These are phyloP conservation scores for Gnathonemus echidnorhynchus DNA, from an alignment of 2,113 vertebrate species.

Conservation along the genomic window DNA sequence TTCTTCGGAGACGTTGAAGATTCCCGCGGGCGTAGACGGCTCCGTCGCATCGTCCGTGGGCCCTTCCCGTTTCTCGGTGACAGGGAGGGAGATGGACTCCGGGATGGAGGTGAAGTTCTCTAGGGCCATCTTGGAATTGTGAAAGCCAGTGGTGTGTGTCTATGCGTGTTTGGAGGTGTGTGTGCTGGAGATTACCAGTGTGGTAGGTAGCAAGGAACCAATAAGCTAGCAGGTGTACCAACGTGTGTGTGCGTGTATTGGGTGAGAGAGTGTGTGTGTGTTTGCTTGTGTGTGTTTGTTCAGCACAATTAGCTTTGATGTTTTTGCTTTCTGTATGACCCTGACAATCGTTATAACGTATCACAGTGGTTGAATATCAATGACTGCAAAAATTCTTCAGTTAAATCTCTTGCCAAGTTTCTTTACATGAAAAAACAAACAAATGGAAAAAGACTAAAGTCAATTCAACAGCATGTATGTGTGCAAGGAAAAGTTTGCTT, in stretches of 20 bases:
- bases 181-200: not conserved
- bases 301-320: not conserved
- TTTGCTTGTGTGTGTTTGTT: not conserved
- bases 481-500: not conserved
- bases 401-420: not conserved
- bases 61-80: constrained; percentile 49
- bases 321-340: not conserved
- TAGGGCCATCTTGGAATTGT: constrained; percentile 16
- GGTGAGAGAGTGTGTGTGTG: not conserved
- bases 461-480: not conserved
- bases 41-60: constrained; percentile 46
- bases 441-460: not conserved
- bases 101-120: constrained; percentile 32
- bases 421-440: not conserved
- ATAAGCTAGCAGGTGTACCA: not conserved
- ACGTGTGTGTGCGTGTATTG: not conserved
- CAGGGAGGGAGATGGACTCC: constrained; percentile 38
- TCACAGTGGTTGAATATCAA: not conserved
- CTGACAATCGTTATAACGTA: not conserved
- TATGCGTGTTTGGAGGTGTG: not conserved
- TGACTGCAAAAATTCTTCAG: not conserved
- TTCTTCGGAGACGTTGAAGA: constrained; percentile 53
- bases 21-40: constrained; percentile 36
- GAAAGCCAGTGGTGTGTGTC: not conserved
- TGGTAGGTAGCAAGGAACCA: not conserved